Percentiles rank a stretch among this genome's conserved stretches.
These are phyloP conservation scores for Epizoanthus illoricatus DNA, from an alignment of 92 coral and sea anemone genomes.

Conservation along the genomic window DNA sequence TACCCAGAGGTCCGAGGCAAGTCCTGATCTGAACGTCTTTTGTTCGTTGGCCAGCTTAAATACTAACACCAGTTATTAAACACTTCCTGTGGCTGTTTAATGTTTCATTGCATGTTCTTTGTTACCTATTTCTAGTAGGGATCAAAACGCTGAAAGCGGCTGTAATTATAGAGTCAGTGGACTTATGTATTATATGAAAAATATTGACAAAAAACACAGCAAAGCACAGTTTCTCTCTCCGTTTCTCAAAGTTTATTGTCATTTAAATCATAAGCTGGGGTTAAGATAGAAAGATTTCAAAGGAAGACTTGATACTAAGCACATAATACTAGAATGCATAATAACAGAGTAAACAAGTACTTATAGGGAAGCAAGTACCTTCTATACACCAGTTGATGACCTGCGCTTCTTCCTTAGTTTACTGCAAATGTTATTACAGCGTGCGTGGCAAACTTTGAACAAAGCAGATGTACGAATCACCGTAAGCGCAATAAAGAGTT, in stretches of 20 bases:
- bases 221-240: background rate
- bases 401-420: background rate
- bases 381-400: conserved; percentile 1
- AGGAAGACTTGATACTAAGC: background rate
- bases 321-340: background rate
- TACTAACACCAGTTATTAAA: background rate
- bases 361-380: background rate
- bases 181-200: background rate
- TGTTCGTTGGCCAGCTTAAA: conserved; percentile 9
- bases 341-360: conserved; percentile 5
- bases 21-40: conserved; percentile 6
- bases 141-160: background rate
- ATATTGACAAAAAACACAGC: background rate
- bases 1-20: conserved; percentile 3
- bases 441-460: background rate
- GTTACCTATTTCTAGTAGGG: background rate
- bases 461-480: too few relatives aligned
- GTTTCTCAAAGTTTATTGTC: too few relatives aligned
- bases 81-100: conserved; percentile 21
- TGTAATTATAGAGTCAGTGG: background rate
- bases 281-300: background rate
- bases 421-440: background rate
- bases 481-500: too few relatives aligned
- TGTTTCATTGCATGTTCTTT: conserved; percentile 4
- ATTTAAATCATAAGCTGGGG: background rate